These are phyloP conservation scores for Allacma fusca DNA, from an alignment of 2,888 invertebrate species.

Conservation along the genomic window DNA sequence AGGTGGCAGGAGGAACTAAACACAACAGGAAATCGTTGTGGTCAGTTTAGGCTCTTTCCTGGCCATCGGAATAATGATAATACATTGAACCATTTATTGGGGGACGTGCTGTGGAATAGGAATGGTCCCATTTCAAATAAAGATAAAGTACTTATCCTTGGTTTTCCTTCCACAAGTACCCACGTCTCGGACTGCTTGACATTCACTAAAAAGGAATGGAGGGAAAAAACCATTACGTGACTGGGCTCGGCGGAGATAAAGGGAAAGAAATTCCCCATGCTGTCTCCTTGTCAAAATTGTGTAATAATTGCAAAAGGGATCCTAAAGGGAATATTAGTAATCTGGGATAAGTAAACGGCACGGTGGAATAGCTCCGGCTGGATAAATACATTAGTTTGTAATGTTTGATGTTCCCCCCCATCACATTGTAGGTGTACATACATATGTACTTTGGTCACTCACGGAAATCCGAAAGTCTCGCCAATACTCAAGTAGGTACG, in stretches of 20 bases:
- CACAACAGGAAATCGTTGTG: background rate
- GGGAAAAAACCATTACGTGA: background rate
- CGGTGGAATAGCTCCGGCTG: too few relatives aligned
- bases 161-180: background rate
- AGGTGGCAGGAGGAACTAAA: background rate
- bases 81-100: background rate
- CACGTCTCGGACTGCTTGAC: background rate
- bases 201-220: background rate
- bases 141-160: slow-evolving; percentile 10
- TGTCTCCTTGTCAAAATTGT: background rate
- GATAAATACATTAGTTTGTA: too few relatives aligned
- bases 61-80: slow-evolving; percentile 2
- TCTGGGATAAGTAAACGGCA: background rate
- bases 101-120: background rate
- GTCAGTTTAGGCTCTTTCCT: background rate
- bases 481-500: too few relatives aligned
- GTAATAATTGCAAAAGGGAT: background rate
- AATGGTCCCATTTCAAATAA: background rate
- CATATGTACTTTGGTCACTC: too few relatives aligned
- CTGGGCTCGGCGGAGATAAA: background rate
- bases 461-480: too few relatives aligned
- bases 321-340: background rate
- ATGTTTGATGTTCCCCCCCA: too few relatives aligned
- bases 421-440: too few relatives aligned
- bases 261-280: background rate